Evolutionary conservation across 2,888 invertebrate species (phyloP).

Genomic region (Diarsia dahlii): DNA sequence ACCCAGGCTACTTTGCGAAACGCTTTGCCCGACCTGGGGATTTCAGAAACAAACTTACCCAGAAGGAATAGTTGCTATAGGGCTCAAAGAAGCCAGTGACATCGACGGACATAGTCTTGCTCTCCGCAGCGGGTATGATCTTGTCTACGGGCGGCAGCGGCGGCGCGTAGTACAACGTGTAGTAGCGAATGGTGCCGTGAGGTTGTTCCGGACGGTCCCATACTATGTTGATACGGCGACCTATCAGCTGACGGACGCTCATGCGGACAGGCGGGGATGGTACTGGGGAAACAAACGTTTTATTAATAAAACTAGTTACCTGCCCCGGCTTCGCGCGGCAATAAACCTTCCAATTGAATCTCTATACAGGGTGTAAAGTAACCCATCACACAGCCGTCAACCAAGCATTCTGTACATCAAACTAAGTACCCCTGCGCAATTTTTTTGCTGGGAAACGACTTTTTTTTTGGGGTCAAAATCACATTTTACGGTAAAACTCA

Average conservation of each 20-base stretch:
- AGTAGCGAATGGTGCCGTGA: conserved; percentile 92
- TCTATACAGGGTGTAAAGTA: too few species aligned
- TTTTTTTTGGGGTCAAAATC: too few species aligned
- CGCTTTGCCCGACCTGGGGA: too few species aligned
- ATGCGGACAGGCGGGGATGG: conserved; percentile 93
- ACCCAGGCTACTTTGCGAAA: too few species aligned
- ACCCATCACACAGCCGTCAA: too few species aligned
- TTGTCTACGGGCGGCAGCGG: conserved; percentile 91
- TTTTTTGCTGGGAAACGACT: too few species aligned
- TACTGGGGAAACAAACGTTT: conserved; percentile 75
- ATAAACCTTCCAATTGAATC: too few species aligned
- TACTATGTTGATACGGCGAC: conserved; percentile 91
- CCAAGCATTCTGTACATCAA: too few species aligned
- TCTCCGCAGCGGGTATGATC: conserved; percentile 79
- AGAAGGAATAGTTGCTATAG: conserved; percentile 92
- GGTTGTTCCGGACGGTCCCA: conserved; percentile 93
- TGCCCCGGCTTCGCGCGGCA: too few species aligned
- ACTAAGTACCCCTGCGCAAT: too few species aligned
- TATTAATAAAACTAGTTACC: not conserved
- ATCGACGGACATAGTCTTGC: conserved; percentile 81
- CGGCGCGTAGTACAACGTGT: conserved; percentile 92
- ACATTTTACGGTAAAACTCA: too few species aligned
- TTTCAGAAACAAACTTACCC: conserved; percentile 87
- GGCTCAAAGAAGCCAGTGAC: conserved; percentile 90
- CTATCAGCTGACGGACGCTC: conserved; percentile 92